Base-by-base conservation (phyloP, 2,113 vertebrate species). In the Cephalopholis sonnerati region DNA sequence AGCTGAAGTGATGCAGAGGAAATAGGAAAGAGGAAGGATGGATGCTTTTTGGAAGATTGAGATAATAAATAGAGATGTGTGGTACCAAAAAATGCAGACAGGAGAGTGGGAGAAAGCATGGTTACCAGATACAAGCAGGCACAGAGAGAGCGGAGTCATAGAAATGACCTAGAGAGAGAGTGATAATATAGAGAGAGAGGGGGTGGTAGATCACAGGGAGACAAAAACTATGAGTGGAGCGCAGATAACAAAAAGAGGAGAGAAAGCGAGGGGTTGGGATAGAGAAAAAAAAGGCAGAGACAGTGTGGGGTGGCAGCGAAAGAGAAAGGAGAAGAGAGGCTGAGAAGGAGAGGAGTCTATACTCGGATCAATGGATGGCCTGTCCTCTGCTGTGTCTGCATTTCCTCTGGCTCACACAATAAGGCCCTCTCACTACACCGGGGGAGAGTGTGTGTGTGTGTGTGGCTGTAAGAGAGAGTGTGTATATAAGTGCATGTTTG, bases 321-420 rank as follows among this genome's bases (percentile, higher is more conserved):
- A 81, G 64, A 76, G 83, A 84, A 67, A 68, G 57, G 61, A 72
- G 70, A 82, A 36, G 58, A 74, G 81, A 86, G 81, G 54, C 76
- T 66, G 83, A 72, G 81, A 74, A 74, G 83, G 76, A 90, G 85
- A 86, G 74, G 78, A 84, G 85, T 90, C 80, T 88, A 89, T 87
- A 87, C 78, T 85, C 77, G 41, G 85, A 93, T 91, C 86, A 93
- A 91, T 90, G 89, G 92, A 91, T 84, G 86, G 82, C 92, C 90
- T 94, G 93, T 94, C 89, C 93, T 93, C 89, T 90, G 88, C 89
- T 92, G 91, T 79, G 88, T 94, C 87, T 91, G 93, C 91, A 94
- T 94, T 95, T 95, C 93, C 94, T 94, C 91, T 91, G 87, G 81
- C 91, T 91, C 82, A 87, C 88, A 95, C 91, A 94, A 92, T 90